A percentile compares a stretch with the other conserved stretches of the same genome.
Conservation (phyloP, 2,888 invertebrate species). For the Hecatera dysodea region DNA sequence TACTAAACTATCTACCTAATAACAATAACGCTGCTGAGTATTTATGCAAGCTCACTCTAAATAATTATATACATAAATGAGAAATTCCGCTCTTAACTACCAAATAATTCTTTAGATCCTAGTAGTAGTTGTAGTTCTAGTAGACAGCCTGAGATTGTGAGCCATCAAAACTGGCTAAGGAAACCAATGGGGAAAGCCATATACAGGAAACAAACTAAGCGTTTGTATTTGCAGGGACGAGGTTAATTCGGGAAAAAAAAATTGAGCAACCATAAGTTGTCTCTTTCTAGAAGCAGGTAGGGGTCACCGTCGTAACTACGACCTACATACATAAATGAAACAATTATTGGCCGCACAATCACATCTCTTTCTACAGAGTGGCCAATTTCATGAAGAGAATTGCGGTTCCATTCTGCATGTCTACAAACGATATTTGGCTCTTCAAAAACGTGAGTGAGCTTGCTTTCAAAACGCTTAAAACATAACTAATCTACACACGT, state of each 20-base stretch:
- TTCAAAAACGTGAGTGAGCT: slow-evolving; percentile 31
- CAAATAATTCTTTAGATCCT: slow-evolving; percentile 20
- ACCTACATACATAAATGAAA: neutral
- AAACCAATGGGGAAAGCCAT: neutral
- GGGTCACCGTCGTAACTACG: neutral
- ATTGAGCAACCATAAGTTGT: neutral
- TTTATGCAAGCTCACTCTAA: slow-evolving; percentile 53
- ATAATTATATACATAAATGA: slow-evolving; percentile 30
- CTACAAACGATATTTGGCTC: neutral
- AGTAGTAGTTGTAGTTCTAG: slow-evolving; percentile 8
- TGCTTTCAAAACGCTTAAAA: slow-evolving; percentile 30
- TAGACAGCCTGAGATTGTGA: slow-evolving; percentile 2
- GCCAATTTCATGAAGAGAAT: neutral
- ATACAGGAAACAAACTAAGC: neutral
- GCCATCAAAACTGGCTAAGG: neutral
- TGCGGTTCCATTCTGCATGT: neutral
- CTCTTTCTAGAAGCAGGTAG: neutral
- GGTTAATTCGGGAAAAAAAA: neutral
- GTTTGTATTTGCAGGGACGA: neutral
- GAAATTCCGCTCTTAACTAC: slow-evolving; percentile 12
- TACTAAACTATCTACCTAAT: slow-evolving; percentile 38
- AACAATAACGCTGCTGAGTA: slow-evolving; percentile 48
- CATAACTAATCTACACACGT: slow-evolving; percentile 41
- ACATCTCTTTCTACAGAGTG: neutral
- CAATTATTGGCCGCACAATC: neutral